Conservation (phyloP, 2,113 vertebrate species). For the Prolemur simus region DNA sequence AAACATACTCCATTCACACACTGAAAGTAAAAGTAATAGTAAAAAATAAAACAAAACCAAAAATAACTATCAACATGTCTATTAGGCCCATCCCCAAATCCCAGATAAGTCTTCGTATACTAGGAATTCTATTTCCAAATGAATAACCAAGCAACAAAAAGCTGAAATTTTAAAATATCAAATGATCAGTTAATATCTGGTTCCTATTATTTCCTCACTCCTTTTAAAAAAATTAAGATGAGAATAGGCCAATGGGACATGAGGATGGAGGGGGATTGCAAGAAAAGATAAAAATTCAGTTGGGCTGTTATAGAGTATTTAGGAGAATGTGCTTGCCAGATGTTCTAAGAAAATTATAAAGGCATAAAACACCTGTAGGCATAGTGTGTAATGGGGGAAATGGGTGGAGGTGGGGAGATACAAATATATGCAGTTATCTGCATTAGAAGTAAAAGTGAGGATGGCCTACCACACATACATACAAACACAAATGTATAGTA, state of each 20-base stretch:
- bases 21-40: conserved; percentile 2
- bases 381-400: not conserved
- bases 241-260: not conserved
- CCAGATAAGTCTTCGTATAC: not conserved
- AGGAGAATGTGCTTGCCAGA: conserved; percentile 18
- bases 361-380: not conserved
- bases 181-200: conserved; percentile 14
- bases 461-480: not conserved
- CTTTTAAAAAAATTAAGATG: conserved; percentile 33
- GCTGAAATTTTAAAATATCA: conserved; percentile 31
- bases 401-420: not conserved
- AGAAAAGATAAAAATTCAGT: not conserved
- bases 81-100: not conserved
- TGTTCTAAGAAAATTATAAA: conserved; percentile 5
- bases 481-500: conserved; percentile 14
- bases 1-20: conserved; percentile 34
- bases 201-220: not conserved
- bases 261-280: not conserved
- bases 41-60: not conserved
- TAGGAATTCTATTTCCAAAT: conserved; percentile 19
- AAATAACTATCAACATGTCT: not conserved
- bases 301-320: conserved; percentile 10
- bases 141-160: conserved; percentile 28
- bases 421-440: not conserved
- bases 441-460: not conserved